These are phyloP conservation scores for Cephus spinipes DNA, from an alignment of 2,888 invertebrate species.

Conservation along the genomic window DNA sequence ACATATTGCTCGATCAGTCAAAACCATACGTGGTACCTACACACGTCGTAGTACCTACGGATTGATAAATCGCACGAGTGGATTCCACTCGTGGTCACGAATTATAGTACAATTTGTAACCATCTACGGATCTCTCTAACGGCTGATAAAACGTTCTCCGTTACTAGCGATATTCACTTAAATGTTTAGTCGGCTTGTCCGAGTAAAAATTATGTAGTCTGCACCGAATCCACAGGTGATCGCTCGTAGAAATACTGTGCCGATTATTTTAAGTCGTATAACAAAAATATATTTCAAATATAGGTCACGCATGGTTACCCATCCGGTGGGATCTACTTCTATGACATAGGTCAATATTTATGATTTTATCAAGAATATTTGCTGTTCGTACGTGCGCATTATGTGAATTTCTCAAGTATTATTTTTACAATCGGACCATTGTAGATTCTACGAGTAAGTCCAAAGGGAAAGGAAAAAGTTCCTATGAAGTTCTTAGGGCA, in stretches of 20 bases:
- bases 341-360: background rate
- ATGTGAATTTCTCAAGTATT: background rate
- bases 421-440: background rate
- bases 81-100: background rate
- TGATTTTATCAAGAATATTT: background rate
- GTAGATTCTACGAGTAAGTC: background rate
- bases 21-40: background rate
- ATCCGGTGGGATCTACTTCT: background rate
- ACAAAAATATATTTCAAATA: too few species aligned
- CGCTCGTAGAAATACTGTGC: background rate
- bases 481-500: background rate
- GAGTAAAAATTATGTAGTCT: background rate
- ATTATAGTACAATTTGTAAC: background rate
- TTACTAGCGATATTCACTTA: background rate
- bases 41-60: background rate
- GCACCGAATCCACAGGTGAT: background rate
- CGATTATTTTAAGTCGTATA: background rate
- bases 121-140: background rate
- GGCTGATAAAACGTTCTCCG: background rate
- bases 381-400: background rate
- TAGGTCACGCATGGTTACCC: background rate
- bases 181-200: background rate
- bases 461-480: background rate
- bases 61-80: background rate
- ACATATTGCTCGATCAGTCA: background rate